Conservation (phyloP, 2,113 vertebrate species). For the Lampris incognitus region DNA sequence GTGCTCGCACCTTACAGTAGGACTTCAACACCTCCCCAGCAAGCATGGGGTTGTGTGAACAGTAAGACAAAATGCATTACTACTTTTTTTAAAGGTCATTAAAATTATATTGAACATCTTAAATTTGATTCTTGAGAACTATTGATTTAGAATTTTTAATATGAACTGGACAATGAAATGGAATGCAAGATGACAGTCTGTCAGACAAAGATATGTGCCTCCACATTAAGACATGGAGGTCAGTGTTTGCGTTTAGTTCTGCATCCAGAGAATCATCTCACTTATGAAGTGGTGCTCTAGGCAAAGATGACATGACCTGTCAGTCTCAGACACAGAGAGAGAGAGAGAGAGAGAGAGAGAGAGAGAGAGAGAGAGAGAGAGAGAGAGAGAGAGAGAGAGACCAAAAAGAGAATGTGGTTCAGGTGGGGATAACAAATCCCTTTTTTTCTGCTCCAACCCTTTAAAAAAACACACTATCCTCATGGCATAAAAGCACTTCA, state of each 20-base stretch:
- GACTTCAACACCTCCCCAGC: background rate
- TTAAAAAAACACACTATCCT: background rate
- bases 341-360: background rate
- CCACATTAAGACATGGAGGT: background rate
- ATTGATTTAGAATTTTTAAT: too few relatives aligned
- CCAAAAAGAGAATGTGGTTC: too few relatives aligned
- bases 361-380: background rate
- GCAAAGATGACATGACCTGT: background rate
- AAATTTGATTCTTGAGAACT: too few relatives aligned
- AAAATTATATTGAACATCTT: too few relatives aligned
- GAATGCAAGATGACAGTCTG: background rate
- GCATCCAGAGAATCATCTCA: background rate
- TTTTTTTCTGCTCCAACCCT: background rate
- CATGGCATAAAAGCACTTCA: background rate
- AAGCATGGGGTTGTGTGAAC: too few relatives aligned
- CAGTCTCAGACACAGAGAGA: background rate
- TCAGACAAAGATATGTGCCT: background rate
- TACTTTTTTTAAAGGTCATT: too few relatives aligned
- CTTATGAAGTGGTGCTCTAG: background rate
- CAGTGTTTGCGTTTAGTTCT: background rate
- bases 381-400: background rate
- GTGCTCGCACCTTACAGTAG: background rate
- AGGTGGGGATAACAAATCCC: conserved; percentile 13
- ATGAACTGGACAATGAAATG: background rate
- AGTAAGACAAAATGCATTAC: too few relatives aligned